Percentiles rank a stretch among this genome's conserved stretches.
These are phyloP conservation scores for Hucho hucho DNA, from an alignment of 2,113 vertebrate species.

Conservation along the genomic window DNA sequence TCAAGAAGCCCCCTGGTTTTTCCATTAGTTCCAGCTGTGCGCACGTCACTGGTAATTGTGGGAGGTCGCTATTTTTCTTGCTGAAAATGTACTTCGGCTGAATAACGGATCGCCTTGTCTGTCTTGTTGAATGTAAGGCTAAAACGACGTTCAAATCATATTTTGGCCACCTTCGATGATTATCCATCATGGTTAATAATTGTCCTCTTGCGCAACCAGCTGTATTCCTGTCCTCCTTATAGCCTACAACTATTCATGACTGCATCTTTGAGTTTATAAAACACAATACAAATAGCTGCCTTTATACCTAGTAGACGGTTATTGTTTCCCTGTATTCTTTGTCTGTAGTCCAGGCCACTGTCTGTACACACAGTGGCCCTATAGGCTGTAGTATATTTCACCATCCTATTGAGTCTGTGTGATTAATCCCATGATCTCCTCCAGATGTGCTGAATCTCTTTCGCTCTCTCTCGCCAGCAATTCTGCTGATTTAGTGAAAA, in stretches of 20 bases:
- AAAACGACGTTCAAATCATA: background rate
- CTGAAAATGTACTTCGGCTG: background rate
- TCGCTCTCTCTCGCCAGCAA: conserved; percentile 32
- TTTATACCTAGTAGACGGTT: no score
- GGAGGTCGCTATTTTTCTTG: background rate
- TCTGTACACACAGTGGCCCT: background rate
- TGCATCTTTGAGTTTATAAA: no score
- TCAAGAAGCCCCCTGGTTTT: conserved; percentile 4
- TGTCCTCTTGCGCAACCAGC: no score
- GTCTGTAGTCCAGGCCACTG: no score
- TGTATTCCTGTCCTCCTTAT: no score
- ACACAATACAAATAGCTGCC: no score
- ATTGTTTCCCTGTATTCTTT: no score
- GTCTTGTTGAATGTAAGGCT: background rate
- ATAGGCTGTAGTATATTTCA: conserved; percentile 45
- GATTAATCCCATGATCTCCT: conserved; percentile 73
- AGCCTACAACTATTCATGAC: no score
- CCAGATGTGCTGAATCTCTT: conserved; percentile 68
- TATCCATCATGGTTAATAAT: no score
- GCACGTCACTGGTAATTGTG: conserved; percentile 26
- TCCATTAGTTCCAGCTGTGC: conserved; percentile 25
- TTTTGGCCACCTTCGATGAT: no score
- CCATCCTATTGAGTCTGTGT: conserved; percentile 62
- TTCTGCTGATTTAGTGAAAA: conserved; percentile 46
- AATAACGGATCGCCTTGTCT: background rate